Conservation (phyloP, 2,888 invertebrate genomes). For the Pachycephus smyrnensis region DNA sequence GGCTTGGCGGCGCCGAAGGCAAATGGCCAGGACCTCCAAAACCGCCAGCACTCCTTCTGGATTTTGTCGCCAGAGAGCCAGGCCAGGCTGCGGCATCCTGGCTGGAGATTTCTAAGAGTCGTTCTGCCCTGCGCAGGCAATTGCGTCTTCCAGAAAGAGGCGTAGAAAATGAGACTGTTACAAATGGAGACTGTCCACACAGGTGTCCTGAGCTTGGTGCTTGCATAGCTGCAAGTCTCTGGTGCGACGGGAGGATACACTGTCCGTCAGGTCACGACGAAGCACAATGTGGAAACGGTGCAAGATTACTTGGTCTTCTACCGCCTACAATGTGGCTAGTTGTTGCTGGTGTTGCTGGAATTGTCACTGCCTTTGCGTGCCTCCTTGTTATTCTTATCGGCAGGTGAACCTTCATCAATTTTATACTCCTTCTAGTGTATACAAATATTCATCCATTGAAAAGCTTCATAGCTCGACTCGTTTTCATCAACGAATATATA, state of each 20-base stretch:
- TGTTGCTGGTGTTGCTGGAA: conserved; percentile 62
- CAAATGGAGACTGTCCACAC: conserved; percentile 59
- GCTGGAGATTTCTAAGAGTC: conserved; percentile 78
- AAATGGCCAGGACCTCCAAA: conserved; percentile 62
- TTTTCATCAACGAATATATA: background rate
- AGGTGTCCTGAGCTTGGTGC: conserved; percentile 66
- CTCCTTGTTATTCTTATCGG: conserved; percentile 65
- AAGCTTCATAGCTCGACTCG: background rate
- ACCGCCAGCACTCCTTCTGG: conserved; percentile 75
- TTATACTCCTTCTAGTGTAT: background rate
- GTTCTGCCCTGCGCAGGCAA: conserved; percentile 74
- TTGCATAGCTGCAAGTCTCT: conserved; percentile 65
- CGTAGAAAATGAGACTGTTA: conserved; percentile 49
- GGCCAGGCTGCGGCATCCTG: conserved; percentile 83
- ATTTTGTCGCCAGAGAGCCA: conserved; percentile 79
- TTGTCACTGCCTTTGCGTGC: conserved; percentile 68
- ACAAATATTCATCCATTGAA: background rate
- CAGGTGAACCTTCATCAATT: conserved; percentile 56
- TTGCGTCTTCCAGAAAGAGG: conserved; percentile 66
- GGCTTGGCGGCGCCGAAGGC: conserved; percentile 70
- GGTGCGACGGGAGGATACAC: conserved; percentile 68
- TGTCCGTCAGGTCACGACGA: conserved; percentile 75
- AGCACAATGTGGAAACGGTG: conserved; percentile 70
- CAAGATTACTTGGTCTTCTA: conserved; percentile 71
- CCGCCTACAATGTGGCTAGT: conserved; percentile 61